Evolutionary conservation across 2,113 vertebrate species (phyloP).

Genomic region (Brachyhypopomus occidentalis): DNA sequence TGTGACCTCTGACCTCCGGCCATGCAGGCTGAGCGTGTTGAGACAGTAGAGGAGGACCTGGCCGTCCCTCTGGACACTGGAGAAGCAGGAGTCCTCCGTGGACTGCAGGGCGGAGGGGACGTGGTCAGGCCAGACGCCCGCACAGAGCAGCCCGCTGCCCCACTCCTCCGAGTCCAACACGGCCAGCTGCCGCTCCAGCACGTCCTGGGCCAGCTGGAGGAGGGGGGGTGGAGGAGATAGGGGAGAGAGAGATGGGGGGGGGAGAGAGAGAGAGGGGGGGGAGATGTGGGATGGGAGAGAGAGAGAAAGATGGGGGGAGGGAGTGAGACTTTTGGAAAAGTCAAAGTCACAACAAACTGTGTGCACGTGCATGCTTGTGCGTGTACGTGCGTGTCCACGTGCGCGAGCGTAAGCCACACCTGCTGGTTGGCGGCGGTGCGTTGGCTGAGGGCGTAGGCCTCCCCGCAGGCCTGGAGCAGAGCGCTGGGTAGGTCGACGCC

Average conservation of each 20-base stretch:
- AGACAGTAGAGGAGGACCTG: conserved; percentile 88
- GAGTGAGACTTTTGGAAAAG: background rate
- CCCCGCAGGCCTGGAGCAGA: conserved; percentile 84
- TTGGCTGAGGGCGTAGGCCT: conserved; percentile 84
- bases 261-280: background rate
- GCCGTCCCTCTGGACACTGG: conserved; percentile 82
- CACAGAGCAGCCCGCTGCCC: conserved; percentile 80
- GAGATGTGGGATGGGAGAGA: background rate
- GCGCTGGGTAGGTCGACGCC: conserved; percentile 84
- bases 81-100: conserved; percentile 89
- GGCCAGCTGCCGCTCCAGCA: conserved; percentile 81
- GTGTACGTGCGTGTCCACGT: background rate
- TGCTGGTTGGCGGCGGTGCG: conserved; percentile 78
- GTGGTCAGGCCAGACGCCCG: conserved; percentile 90
- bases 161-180: conserved; percentile 76
- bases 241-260: conserved; percentile 8
- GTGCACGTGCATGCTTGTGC: background rate
- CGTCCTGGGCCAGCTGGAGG: conserved; percentile 78
- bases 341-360: too few relatives aligned
- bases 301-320: background rate
- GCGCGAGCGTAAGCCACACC: conserved; percentile 66
- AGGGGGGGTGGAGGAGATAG: background rate
- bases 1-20: conserved; percentile 74
- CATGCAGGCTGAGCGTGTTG: conserved; percentile 84
- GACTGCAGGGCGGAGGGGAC: conserved; percentile 83